Conservation (phyloP, 2,797 vertebrate species). For the Esox masquinongy region DNA sequence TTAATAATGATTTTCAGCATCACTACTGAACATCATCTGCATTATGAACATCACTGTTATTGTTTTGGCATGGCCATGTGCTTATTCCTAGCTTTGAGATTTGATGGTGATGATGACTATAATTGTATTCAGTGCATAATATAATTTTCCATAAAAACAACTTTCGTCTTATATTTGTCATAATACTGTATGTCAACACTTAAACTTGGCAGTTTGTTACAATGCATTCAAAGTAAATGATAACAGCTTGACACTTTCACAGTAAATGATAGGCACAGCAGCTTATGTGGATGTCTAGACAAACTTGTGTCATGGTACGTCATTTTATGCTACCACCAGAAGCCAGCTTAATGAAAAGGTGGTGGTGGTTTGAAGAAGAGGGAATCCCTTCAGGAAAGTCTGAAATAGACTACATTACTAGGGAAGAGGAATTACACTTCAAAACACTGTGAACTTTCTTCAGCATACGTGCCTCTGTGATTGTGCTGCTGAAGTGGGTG, state of each 20-base stretch:
- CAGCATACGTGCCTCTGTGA: background rate
- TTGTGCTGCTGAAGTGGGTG: background rate
- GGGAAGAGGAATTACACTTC: background rate
- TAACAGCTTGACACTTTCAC: background rate
- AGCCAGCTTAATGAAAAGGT: background rate
- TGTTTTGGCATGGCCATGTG: background rate
- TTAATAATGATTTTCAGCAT: background rate
- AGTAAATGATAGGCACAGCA: too few species aligned
- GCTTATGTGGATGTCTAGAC: too few species aligned
- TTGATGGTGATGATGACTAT: background rate
- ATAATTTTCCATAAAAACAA: background rate
- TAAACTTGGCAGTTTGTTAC: background rate
- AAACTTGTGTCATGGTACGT: too few species aligned
- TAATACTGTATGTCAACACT: background rate
- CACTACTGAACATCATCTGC: background rate
- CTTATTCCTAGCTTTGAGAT: slow-evolving; percentile 1
- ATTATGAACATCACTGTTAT: slow-evolving; percentile 4
- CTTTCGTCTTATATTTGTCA: background rate
- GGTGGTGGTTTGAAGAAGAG: background rate
- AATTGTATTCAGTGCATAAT: background rate
- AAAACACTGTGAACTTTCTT: background rate
- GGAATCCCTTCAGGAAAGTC: background rate
- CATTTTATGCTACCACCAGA: too few species aligned
- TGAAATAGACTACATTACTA: background rate
- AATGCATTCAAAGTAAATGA: background rate